A percentile compares a stretch with the other conserved stretches of the same genome.
phyloP scores from a whole-genome alignment of 2,113 vertebrate species.

The Colaptes auratus region DNA sequence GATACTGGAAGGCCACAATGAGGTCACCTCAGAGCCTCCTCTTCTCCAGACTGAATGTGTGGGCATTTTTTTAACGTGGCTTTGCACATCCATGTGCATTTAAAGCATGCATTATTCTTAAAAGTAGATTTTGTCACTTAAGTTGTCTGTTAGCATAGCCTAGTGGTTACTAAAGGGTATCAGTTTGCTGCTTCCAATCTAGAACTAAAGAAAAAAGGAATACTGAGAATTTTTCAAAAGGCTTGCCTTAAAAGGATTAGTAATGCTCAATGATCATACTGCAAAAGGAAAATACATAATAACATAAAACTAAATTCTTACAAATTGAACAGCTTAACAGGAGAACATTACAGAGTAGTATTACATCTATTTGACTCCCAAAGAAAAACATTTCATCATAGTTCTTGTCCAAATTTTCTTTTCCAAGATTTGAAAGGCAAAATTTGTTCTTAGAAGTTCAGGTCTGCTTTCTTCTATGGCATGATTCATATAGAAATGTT shows the following conservation, averaged over 20 bases:
- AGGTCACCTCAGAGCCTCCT: too few relatives aligned
- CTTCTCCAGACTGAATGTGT: too few relatives aligned
- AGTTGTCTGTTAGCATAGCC: constrained; percentile 73
- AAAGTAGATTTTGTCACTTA: constrained; percentile 1
- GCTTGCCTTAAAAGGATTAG: neutral
- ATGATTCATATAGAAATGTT: neutral
- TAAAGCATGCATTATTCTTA: neutral
- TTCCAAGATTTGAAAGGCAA: neutral
- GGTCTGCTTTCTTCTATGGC: neutral
- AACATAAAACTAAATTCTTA: neutral
- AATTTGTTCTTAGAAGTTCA: neutral
- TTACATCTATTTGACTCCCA: neutral
- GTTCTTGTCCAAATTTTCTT: neutral
- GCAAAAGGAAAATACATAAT: neutral
- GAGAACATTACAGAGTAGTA: neutral
- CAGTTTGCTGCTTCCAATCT: neutral
- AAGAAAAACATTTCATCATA: neutral
- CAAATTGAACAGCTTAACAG: neutral
- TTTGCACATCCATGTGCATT: neutral
- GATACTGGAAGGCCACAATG: too few relatives aligned
- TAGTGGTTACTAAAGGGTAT: constrained; percentile 72
- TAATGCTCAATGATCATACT: neutral
- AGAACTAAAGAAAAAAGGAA: neutral
- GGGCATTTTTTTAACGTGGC: neutral
- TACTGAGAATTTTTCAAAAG: neutral